Conservation (phyloP, 2,113 vertebrate species). For the Sciurus niger region DNA sequence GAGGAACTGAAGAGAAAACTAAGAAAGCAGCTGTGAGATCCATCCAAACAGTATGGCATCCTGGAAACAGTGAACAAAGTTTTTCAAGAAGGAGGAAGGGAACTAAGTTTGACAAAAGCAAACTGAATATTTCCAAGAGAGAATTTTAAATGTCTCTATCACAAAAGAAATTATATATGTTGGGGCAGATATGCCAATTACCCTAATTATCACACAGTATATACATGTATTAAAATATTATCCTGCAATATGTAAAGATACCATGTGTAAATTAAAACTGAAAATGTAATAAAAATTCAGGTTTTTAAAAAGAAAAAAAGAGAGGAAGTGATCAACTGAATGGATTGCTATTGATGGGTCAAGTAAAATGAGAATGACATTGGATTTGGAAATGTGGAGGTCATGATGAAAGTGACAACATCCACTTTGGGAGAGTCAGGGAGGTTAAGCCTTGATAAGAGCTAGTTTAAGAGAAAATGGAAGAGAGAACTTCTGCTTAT, state of each 20-base stretch:
- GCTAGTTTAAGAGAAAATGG: slow-evolving; percentile 6
- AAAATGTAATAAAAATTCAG: neutral
- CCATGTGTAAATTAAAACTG: neutral
- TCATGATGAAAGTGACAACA: slow-evolving; percentile 3
- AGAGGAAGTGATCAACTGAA: neutral
- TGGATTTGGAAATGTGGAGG: neutral
- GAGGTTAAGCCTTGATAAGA: neutral
- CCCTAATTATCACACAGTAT: neutral
- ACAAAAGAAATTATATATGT: neutral
- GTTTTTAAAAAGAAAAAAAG: neutral
- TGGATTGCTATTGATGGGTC: neutral
- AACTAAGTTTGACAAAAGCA: neutral
- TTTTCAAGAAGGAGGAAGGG: neutral
- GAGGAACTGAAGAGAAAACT: slow-evolving; percentile 15
- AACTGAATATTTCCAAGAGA: neutral
- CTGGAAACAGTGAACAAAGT: slow-evolving; percentile 41
- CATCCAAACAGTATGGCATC: neutral
- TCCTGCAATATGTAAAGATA: neutral
- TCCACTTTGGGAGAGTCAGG: neutral
- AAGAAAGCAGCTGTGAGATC: neutral
- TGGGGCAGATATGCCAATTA: neutral
- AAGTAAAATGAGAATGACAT: slow-evolving; percentile 7
- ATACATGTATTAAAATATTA: neutral
- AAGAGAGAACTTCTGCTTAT: neutral
- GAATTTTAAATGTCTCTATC: neutral